Conservation (phyloP, 2,113 vertebrate genomes). For the Halichoerus grypus region DNA sequence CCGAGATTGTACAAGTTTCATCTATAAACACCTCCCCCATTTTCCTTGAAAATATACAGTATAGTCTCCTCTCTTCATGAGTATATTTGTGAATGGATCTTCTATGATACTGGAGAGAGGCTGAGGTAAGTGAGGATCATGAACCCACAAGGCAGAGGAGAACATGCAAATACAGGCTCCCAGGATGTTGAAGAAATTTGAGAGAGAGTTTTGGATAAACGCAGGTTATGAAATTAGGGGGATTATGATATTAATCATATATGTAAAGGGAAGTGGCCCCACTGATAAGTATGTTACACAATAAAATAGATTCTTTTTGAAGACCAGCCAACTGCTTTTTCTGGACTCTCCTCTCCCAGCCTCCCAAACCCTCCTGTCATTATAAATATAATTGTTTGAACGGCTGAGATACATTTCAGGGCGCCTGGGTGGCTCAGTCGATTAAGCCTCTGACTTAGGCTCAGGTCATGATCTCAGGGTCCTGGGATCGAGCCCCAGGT, state of each 20-base stretch:
- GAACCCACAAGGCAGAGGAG: not conserved
- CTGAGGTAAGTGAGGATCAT: not conserved
- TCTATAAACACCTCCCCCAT: not conserved
- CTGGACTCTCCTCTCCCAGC: not conserved
- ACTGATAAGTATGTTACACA: not conserved
- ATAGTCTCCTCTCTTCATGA: not conserved
- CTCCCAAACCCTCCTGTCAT: not conserved
- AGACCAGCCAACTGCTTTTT: not conserved
- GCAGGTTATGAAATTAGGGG: not conserved
- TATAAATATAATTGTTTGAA: conserved; percentile 36
- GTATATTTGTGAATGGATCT: not conserved
- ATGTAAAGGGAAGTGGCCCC: not conserved
- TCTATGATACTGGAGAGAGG: not conserved
- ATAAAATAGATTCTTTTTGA: not conserved
- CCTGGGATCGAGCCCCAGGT: not conserved
- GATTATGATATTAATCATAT: not conserved
- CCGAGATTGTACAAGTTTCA: not conserved
- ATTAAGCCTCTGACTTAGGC: not conserved
- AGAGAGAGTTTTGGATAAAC: not conserved
- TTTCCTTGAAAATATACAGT: conserved; percentile 17
- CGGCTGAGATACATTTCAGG: not conserved
- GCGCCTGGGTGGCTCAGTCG: not conserved
- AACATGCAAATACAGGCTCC: not conserved
- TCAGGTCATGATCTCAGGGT: not conserved
- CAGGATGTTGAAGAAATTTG: not conserved